Conservation (phyloP, 2,113 vertebrate genomes). For the Tonatia bakeri region DNA sequence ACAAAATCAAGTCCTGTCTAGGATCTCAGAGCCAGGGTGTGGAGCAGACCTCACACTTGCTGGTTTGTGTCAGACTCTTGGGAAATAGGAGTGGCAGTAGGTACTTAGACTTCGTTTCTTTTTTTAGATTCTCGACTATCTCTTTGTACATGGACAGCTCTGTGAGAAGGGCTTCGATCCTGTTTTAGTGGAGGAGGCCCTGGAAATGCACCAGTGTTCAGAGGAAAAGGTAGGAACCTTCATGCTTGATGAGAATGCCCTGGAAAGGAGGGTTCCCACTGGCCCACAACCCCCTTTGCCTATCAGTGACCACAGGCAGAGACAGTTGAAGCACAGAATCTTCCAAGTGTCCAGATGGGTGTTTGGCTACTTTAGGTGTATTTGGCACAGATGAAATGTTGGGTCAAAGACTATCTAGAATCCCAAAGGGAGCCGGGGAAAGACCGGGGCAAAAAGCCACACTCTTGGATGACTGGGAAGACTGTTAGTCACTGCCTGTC, state of each 20-base stretch:
- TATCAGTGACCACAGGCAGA: not conserved
- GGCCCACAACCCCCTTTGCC: not conserved
- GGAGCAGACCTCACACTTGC: not conserved
- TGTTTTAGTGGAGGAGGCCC: constrained; percentile 93
- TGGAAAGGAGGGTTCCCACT: not conserved
- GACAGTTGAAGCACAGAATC: not conserved
- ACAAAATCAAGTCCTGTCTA: not conserved
- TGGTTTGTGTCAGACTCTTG: not conserved
- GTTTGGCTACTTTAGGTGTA: not conserved
- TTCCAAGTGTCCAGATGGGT: not conserved
- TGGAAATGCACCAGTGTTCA: constrained; percentile 96
- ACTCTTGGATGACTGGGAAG: not conserved
- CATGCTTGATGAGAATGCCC: not conserved
- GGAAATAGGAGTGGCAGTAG: not conserved
- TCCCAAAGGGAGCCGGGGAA: not conserved
- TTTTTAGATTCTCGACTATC: constrained; percentile 92
- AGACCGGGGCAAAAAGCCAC: not conserved
- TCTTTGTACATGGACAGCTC: constrained; percentile 92
- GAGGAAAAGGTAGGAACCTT: constrained; percentile 91
- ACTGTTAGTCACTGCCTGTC: not conserved
- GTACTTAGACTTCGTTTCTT: constrained; percentile 27
- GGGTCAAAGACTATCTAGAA: not conserved
- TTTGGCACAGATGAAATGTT: not conserved
- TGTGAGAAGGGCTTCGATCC: constrained; percentile 97
- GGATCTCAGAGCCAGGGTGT: not conserved